phyloP scores from a whole-genome alignment of 2,888 invertebrate species.

The Drosophila trichaetosa region DNA sequence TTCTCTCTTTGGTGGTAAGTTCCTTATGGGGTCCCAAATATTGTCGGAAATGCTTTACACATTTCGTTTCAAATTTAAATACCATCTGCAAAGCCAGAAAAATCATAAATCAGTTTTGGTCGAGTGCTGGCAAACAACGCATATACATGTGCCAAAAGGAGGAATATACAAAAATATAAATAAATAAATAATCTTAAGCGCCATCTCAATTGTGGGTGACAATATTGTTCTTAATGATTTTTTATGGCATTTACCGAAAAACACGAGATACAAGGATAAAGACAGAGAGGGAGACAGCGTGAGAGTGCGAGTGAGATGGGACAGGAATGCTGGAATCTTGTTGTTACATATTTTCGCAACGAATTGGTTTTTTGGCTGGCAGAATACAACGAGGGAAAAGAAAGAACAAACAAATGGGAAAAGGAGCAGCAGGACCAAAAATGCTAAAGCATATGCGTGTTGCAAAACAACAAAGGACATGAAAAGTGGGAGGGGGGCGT shows the following conservation, averaged over 20 bases:
- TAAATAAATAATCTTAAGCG: conserved; percentile 63
- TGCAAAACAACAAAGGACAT: conserved; percentile 45
- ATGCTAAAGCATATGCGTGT: conserved; percentile 61
- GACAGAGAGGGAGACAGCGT: not conserved
- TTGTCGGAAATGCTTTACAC: not conserved
- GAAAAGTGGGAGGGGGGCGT: conserved; percentile 35
- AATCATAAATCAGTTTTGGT: conserved; percentile 17
- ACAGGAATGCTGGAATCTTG: conserved; percentile 31
- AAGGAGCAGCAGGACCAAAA: conserved; percentile 20
- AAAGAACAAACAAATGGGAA: conserved; percentile 32
- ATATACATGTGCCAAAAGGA: conserved; percentile 5
- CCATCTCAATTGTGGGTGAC: conserved; percentile 66
- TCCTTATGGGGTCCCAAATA: not conserved
- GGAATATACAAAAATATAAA: conserved; percentile 26
- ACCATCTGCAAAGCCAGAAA: not conserved
- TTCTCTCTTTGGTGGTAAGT: not conserved
- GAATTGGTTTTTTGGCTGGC: conserved; percentile 57
- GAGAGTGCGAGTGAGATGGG: not conserved
- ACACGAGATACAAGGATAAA: not conserved
- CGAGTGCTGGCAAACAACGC: not conserved
- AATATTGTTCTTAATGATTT: conserved; percentile 79
- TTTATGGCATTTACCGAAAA: conserved; percentile 44
- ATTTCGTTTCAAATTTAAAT: not conserved
- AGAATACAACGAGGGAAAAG: conserved; percentile 22
- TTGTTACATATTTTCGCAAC: conserved; percentile 50